Percentiles rank a stretch among this genome's conserved stretches.
Evolutionary conservation across 2,797 vertebrate species (phyloP).

Genomic region (Hirundo rustica): DNA sequence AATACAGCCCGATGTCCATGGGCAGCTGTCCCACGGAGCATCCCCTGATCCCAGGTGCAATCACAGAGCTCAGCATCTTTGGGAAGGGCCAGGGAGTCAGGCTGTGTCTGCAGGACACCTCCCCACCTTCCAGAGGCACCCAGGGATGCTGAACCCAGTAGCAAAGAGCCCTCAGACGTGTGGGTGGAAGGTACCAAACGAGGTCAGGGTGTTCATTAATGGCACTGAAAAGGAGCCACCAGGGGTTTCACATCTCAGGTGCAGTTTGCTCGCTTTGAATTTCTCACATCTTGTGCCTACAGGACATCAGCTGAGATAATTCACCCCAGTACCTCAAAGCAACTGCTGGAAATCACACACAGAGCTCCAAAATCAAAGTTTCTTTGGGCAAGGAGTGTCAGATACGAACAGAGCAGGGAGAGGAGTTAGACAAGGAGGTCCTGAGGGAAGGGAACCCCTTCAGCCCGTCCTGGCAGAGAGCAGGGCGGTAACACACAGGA

Average conservation of each 20-base stretch:
- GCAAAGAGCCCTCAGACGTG: constrained; percentile 7
- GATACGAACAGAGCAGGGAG: background rate
- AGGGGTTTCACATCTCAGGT: background rate
- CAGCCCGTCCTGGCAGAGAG: background rate
- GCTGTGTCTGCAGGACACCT: background rate
- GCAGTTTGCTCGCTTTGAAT: background rate
- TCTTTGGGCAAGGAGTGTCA: background rate
- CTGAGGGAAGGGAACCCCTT: background rate
- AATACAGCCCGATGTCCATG: constrained; percentile 16
- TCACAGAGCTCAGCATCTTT: constrained; percentile 34
- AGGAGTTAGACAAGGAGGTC: background rate
- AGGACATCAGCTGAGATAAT: background rate
- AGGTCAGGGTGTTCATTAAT: background rate
- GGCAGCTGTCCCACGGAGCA: constrained; percentile 17
- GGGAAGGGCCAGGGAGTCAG: background rate
- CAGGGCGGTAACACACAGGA: background rate
- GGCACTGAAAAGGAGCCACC: background rate
- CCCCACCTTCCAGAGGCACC: background rate
- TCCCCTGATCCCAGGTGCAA: background rate
- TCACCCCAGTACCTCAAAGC: background rate
- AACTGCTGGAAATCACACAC: background rate
- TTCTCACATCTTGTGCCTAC: background rate
- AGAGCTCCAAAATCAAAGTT: background rate
- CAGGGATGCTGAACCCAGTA: background rate
- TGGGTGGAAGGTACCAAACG: constrained; percentile 37